Evolutionary conservation across 2,113 vertebrate genomes (phyloP).

Genomic region (Oncorhynchus mykiss): DNA sequence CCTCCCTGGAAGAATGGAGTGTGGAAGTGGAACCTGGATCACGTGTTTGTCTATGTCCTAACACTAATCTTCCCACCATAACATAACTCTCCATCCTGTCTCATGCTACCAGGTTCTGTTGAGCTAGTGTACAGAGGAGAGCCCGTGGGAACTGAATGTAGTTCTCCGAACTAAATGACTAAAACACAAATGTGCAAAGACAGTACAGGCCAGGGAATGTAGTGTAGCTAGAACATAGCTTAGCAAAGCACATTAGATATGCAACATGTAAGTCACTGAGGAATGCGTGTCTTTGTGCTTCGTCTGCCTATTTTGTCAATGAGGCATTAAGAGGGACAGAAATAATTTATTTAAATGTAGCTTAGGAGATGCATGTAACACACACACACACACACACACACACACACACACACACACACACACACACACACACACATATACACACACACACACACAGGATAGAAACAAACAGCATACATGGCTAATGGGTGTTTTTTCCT

Average conservation of each 20-base stretch:
- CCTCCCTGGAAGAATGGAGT: too few relatives aligned
- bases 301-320: not conserved
- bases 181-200: not conserved
- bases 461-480: not conserved
- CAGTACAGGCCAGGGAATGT: not conserved
- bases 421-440: not conserved
- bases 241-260: not conserved
- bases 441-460: not conserved
- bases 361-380: conserved; percentile 4
- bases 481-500: not conserved
- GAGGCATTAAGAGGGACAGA: not conserved
- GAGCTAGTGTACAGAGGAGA: too few relatives aligned
- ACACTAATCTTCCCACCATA: too few relatives aligned
- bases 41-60: too few relatives aligned
- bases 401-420: conserved; percentile 4
- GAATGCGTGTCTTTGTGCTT: not conserved
- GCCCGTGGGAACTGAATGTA: not conserved
- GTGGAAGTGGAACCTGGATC: too few relatives aligned
- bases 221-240: not conserved
- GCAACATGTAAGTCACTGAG: not conserved
- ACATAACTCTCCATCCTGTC: too few relatives aligned
- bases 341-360: not conserved
- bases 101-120: too few relatives aligned
- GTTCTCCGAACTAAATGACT: not conserved
- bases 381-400: conserved; percentile 15